A percentile compares a stretch with the other conserved stretches of the same genome.
phyloP scores from a whole-genome alignment of 2,797 vertebrate genomes.

The Gobionotothen gibberifrons region DNA sequence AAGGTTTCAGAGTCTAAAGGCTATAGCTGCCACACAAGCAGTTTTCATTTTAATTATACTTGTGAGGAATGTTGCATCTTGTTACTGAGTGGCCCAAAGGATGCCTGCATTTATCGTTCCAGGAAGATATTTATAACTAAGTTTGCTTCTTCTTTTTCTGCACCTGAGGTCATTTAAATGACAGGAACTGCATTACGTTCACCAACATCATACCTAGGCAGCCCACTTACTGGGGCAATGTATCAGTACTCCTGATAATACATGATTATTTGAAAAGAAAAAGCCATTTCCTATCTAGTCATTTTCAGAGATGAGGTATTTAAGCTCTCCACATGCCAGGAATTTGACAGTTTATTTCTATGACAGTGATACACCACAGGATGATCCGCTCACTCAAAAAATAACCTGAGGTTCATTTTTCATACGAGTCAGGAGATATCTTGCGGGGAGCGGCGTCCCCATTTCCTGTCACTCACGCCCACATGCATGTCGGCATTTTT shows the following conservation, averaged over 20 bases:
- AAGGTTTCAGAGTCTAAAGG: constrained; percentile 49
- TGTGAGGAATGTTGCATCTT: constrained; percentile 26
- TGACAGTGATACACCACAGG: constrained; percentile 4
- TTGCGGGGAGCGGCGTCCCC: constrained; percentile 10
- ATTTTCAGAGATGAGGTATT: not conserved
- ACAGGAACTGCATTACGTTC: constrained; percentile 3
- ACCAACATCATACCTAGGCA: not conserved
- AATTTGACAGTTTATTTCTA: constrained; percentile 7
- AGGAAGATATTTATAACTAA: constrained; percentile 20
- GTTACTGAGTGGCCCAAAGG: constrained; percentile 12
- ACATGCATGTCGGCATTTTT: constrained; percentile 31
- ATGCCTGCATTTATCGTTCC: constrained; percentile 24
- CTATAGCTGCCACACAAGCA: constrained; percentile 36
- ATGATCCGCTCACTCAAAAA: constrained; percentile 32
- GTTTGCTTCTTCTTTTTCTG: constrained; percentile 17
- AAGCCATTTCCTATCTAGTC: not conserved
- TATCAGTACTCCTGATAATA: not conserved
- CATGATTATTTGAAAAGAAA: not conserved
- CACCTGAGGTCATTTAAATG: constrained; percentile 20
- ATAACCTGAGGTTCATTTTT: constrained; percentile 36
- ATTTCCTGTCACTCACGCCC: constrained; percentile 38
- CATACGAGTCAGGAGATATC: constrained; percentile 14
- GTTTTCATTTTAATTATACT: constrained; percentile 52
- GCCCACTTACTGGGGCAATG: not conserved
- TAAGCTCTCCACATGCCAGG: not conserved